Percentiles rank a stretch among this genome's conserved stretches.
Evolutionary conservation across 1,140 invertebrate genomes (phyloP).

Genomic region (Drosophila ananassae): DNA sequence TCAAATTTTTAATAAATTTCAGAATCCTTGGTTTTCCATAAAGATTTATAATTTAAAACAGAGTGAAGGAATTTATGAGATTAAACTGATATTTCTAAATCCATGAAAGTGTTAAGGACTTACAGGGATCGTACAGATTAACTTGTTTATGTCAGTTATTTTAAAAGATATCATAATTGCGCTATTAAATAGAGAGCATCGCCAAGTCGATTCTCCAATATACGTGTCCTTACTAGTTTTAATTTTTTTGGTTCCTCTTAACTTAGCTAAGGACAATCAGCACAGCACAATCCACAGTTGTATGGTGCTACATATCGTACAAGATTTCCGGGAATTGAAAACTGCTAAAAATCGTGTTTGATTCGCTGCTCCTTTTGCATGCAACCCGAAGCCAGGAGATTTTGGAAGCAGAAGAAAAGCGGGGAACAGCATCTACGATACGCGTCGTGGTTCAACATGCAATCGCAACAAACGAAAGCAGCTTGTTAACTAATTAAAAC

Average conservation of each 20-base stretch:
- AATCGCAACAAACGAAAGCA: slow-evolving; percentile 83
- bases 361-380: slow-evolving; percentile 65
- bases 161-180: not conserved
- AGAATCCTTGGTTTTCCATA: too few species aligned
- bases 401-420: slow-evolving; percentile 1
- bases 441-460: slow-evolving; percentile 81
- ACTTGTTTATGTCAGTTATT: not conserved
- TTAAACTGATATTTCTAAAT: too few species aligned
- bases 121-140: too few species aligned
- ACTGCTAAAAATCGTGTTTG: slow-evolving; percentile 83
- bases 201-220: not conserved
- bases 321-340: slow-evolving; percentile 83
- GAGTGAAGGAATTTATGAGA: too few species aligned
- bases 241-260: not conserved
- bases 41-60: too few species aligned
- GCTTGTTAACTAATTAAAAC: slow-evolving; percentile 84
- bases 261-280: slow-evolving; percentile 32
- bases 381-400: slow-evolving; percentile 40
- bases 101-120: too few species aligned
- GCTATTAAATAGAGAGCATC: not conserved
- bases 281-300: slow-evolving; percentile 57
- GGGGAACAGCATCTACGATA: slow-evolving; percentile 71
- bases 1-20: too few species aligned
- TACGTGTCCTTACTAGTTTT: not conserved
- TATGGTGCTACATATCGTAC: slow-evolving; percentile 78